phyloP scores from a whole-genome alignment of 2,797 vertebrate genomes.

The Halcyon smyrnensis region DNA sequence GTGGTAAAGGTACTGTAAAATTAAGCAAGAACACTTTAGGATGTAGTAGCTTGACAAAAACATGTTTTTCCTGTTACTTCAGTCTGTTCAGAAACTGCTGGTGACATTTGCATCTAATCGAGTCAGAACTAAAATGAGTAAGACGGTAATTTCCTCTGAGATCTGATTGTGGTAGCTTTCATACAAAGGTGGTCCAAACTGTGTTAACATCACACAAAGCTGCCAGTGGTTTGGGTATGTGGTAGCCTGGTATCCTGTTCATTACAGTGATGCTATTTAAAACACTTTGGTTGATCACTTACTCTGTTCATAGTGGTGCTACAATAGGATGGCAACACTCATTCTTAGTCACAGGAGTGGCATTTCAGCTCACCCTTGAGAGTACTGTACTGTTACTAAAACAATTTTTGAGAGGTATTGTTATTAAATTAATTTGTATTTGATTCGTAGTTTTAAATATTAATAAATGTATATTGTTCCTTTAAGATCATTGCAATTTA shows the following conservation, averaged over 20 bases:
- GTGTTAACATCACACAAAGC: neutral
- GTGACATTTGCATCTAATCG: neutral
- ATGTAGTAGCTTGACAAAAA: neutral
- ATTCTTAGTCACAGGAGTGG: neutral
- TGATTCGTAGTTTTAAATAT: neutral
- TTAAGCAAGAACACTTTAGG: neutral
- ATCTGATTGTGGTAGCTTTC: neutral
- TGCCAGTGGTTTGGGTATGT: neutral
- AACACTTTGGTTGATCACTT: neutral
- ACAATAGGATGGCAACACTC: neutral
- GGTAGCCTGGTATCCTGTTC: neutral
- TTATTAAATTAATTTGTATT: neutral
- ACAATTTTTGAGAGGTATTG: neutral
- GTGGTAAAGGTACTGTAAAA: neutral
- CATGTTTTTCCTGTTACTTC: neutral
- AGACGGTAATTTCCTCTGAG: neutral
- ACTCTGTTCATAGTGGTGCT: neutral
- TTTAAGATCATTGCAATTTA: neutral
- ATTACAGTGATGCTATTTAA: neutral
- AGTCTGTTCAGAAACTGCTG: neutral
- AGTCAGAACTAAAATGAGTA: constrained; percentile 5
- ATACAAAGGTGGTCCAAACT: neutral
- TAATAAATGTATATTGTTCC: neutral
- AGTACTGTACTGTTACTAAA: neutral
- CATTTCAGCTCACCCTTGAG: neutral